Evolutionary conservation across 2,797 vertebrate genomes (phyloP).

Genomic region (Clarias laeviceps): DNA sequence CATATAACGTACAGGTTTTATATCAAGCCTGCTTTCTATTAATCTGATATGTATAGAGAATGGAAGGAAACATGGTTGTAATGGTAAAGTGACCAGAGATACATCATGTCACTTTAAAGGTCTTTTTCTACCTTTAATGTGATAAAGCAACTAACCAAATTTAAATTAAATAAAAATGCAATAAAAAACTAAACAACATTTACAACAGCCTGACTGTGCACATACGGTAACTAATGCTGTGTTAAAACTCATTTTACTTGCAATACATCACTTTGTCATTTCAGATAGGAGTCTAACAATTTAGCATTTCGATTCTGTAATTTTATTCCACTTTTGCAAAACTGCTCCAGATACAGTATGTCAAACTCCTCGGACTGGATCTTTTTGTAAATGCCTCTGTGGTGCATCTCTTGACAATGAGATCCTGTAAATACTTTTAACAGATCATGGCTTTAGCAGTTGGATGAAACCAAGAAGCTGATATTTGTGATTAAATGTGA

Average conservation of each 20-base stretch:
- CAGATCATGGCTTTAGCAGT: no score
- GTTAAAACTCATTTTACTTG: not conserved
- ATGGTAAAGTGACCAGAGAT: not conserved
- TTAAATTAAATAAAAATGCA: not conserved
- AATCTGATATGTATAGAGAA: slow-evolving; percentile 14
- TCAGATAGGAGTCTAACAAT: not conserved
- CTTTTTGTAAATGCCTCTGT: not conserved
- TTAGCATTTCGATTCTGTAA: not conserved
- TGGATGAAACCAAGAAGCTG: no score
- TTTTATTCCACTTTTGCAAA: not conserved
- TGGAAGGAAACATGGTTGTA: slow-evolving; percentile 3
- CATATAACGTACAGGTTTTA: no score
- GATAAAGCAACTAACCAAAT: not conserved
- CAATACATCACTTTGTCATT: not conserved
- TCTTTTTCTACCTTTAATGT: not conserved
- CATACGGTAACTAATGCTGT: not conserved
- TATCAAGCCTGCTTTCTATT: slow-evolving; percentile 20
- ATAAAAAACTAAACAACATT: not conserved
- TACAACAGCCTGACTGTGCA: not conserved
- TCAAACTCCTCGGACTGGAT: not conserved
- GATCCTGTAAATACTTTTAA: not conserved
- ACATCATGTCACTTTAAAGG: no score
- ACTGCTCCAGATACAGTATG: not conserved
- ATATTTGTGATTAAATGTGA: no score
- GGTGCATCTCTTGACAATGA: not conserved